Conservation (phyloP, 1,140 invertebrate genomes). For the Idris sp. region DNA sequence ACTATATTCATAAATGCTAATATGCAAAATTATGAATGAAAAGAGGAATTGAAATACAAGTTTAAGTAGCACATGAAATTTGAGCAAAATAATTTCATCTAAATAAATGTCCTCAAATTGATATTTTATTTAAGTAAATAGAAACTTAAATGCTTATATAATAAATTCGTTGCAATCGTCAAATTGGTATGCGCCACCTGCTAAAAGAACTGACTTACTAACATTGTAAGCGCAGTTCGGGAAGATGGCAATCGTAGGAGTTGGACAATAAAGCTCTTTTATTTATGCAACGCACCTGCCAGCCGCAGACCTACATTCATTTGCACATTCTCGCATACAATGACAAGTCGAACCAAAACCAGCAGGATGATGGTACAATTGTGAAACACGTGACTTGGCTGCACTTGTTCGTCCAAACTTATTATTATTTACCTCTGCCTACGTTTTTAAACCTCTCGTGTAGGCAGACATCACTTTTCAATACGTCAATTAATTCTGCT, state of each 20-base stretch:
- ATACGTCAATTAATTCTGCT: no score
- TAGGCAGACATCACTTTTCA: no score
- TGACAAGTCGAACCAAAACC: slow-evolving; percentile 9
- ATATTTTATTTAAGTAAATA: no score
- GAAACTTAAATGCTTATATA: no score
- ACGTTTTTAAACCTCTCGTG: no score
- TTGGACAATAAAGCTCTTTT: slow-evolving; percentile 29
- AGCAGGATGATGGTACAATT: slow-evolving; percentile 26
- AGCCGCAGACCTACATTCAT: slow-evolving; percentile 17
- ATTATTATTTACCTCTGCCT: slow-evolving; percentile 13
- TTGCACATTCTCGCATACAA: background rate
- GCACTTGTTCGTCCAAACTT: slow-evolving; percentile 14
- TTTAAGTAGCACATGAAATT: no score
- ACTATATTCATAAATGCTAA: slow-evolving; percentile 26
- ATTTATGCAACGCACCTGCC: slow-evolving; percentile 36
- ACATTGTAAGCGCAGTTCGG: slow-evolving; percentile 29
- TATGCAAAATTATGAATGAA: slow-evolving; percentile 21
- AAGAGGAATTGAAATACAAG: no score
- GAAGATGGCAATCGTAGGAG: slow-evolving; percentile 40
- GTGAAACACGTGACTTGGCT: slow-evolving; percentile 37
- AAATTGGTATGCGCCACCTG: no score
- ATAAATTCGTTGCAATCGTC: no score
- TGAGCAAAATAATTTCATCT: background rate
- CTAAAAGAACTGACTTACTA: slow-evolving; percentile 31
- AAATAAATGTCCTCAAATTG: no score